These are phyloP conservation scores for Brienomyrus longianalis DNA, from an alignment of 2,113 vertebrate species.

Conservation along the genomic window DNA sequence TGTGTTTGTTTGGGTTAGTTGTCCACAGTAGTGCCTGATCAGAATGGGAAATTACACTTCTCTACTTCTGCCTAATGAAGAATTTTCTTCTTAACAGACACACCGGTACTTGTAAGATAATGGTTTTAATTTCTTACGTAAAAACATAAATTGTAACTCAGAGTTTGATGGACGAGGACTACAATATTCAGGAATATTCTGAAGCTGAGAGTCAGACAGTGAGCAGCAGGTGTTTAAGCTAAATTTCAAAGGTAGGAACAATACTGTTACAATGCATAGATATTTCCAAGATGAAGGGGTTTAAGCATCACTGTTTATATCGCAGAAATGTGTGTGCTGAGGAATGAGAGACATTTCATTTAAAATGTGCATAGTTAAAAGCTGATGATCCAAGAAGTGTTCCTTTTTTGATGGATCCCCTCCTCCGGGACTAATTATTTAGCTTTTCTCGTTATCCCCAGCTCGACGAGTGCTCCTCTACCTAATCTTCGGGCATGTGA, in stretches of 20 bases:
- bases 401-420: constrained; percentile 36
- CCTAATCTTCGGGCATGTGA: constrained; percentile 53
- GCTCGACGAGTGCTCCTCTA: constrained; percentile 41
- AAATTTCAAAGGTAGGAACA: background rate
- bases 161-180: background rate
- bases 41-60: background rate
- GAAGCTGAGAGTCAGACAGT: background rate
- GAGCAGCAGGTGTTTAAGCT: background rate
- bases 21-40: background rate
- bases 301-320: background rate
- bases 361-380: constrained; percentile 2
- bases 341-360: constrained; percentile 17
- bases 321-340: background rate
- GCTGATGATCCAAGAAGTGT: constrained; percentile 9
- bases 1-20: background rate
- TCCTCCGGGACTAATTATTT: constrained; percentile 52
- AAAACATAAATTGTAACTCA: background rate
- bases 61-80: background rate
- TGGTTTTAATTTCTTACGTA: background rate
- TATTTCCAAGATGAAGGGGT: background rate
- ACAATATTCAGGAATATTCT: background rate
- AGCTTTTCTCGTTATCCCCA: constrained; percentile 43
- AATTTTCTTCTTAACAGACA: background rate
- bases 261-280: background rate
- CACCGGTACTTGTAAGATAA: background rate